A percentile compares a stretch with the other conserved stretches of the same genome.
Evolutionary conservation across 2,113 vertebrate genomes (phyloP).

Genomic region (Myrmecobius fasciatus): DNA sequence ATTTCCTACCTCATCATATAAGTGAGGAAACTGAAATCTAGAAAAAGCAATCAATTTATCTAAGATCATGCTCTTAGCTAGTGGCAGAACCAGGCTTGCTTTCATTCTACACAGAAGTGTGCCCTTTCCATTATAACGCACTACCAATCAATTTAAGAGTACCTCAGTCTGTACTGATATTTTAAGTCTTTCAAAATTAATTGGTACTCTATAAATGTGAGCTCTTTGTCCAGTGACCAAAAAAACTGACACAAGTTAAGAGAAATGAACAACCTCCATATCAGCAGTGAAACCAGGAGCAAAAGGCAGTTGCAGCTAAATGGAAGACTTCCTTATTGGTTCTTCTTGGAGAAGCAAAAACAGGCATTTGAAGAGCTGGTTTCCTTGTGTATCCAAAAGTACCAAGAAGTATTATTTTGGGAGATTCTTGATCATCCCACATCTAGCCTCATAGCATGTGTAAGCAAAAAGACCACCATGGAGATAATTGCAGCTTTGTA

Average conservation of each 20-base stretch:
- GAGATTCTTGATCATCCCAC: background rate
- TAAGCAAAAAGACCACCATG: background rate
- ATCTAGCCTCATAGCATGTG: background rate
- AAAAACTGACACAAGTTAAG: background rate
- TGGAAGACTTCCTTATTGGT: background rate
- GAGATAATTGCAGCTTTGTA: background rate
- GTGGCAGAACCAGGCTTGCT: background rate
- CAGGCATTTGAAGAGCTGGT: background rate
- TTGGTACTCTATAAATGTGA: background rate
- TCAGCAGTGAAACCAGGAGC: background rate
- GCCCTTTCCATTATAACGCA: background rate
- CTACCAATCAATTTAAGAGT: background rate
- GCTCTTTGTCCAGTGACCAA: background rate
- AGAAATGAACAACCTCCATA: background rate
- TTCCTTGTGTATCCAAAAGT: background rate
- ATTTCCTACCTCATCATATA: slow-evolving; percentile 64
- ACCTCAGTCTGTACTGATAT: background rate
- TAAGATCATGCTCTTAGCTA: background rate
- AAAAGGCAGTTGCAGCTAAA: background rate
- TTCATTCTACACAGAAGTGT: background rate
- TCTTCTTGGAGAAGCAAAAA: background rate
- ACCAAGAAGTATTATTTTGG: background rate
- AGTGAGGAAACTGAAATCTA: background rate
- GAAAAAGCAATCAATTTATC: background rate
- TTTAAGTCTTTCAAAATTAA: background rate